Percentiles rank a stretch among this genome's conserved stretches.
Evolutionary conservation across 1,140 invertebrate species (phyloP).

Genomic region (Gyrodactylus bullatarudis): DNA sequence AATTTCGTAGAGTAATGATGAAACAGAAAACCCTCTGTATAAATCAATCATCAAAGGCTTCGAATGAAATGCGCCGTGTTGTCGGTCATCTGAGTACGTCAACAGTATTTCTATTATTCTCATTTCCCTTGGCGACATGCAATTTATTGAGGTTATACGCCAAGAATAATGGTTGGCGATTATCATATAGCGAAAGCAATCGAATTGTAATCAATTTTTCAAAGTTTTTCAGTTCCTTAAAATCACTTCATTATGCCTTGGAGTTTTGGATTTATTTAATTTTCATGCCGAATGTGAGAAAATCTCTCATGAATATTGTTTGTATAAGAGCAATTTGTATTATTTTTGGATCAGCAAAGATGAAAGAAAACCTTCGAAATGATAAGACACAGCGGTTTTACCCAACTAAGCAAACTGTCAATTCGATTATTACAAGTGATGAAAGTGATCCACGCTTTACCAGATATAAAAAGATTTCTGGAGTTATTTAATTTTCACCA

Average conservation of each 20-base stretch:
- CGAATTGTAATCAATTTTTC: neutral
- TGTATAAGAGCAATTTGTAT: neutral
- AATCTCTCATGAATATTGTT: neutral
- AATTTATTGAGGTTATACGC: neutral
- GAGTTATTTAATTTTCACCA: no score
- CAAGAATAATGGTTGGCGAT: neutral
- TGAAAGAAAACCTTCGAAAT: neutral
- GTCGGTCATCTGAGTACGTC: neutral
- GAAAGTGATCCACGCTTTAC: neutral
- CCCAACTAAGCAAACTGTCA: neutral
- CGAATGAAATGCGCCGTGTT: neutral
- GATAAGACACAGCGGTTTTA: neutral
- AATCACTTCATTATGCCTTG: neutral
- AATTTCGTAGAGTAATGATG: neutral
- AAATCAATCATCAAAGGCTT: neutral
- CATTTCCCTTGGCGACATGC: neutral
- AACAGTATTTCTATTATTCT: conserved; percentile 3
- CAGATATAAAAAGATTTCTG: neutral
- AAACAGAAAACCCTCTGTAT: neutral
- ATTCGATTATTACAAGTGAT: no score
- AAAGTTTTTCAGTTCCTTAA: neutral
- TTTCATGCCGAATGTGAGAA: neutral
- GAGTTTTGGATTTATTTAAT: neutral
- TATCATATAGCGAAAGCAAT: neutral
- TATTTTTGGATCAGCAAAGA: neutral